phyloP scores from a whole-genome alignment of 2,888 invertebrate genomes.

The Drosophila dives region DNA sequence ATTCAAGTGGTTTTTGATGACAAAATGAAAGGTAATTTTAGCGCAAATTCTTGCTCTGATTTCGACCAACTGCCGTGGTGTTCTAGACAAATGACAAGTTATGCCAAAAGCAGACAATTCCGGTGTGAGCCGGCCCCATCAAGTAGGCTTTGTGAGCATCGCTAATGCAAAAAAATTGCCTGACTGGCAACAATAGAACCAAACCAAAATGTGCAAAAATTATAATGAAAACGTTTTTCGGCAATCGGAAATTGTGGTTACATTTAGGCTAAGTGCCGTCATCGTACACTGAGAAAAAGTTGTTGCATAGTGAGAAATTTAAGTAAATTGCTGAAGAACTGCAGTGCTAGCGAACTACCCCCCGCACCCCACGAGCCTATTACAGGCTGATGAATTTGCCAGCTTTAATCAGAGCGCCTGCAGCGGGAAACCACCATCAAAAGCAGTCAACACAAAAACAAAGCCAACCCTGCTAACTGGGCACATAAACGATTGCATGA shows the following conservation, averaged over 20 bases:
- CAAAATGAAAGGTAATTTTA: conserved; percentile 84
- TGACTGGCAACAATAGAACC: conserved; percentile 21
- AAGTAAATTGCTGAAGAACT: neutral
- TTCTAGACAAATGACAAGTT: conserved; percentile 75
- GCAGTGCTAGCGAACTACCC: neutral
- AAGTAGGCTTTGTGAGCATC: conserved; percentile 65
- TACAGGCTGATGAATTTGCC: conserved; percentile 38
- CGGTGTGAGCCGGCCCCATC: conserved; percentile 20
- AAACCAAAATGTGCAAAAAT: conserved; percentile 58
- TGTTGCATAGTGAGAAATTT: neutral
- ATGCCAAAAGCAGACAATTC: conserved; percentile 65
- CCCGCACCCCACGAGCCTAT: neutral
- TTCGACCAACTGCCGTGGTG: conserved; percentile 56
- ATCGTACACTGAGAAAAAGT: neutral
- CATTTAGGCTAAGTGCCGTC: conserved; percentile 61
- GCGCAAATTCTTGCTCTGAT: conserved; percentile 70
- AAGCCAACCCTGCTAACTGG: conserved; percentile 44
- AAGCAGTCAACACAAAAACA: conserved; percentile 40
- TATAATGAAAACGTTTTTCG: conserved; percentile 62
- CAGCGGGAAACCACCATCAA: conserved; percentile 43
- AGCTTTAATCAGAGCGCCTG: conserved; percentile 64
- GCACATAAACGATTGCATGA: conserved; percentile 45
- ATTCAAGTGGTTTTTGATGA: conserved; percentile 84
- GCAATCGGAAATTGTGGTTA: conserved; percentile 72
- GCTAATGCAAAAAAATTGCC: conserved; percentile 61